Evolutionary conservation across 2,113 vertebrate species (phyloP).

Genomic region (Heterochromis multidens): DNA sequence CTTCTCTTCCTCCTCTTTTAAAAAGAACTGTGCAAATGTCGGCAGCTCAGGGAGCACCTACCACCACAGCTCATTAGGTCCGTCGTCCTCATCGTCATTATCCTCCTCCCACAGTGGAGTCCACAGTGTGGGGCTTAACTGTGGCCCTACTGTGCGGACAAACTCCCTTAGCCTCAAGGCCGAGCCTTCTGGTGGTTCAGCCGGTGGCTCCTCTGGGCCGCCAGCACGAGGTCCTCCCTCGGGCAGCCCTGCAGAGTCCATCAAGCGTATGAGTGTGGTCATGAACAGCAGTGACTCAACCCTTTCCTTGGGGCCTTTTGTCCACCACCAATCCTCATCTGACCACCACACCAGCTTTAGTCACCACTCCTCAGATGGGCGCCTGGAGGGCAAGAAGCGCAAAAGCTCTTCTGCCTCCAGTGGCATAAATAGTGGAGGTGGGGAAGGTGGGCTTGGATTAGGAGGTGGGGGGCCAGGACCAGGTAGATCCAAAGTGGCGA

Average conservation of each 20-base stretch:
- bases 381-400: constrained; percentile 90
- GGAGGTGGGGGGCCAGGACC: constrained; percentile 61
- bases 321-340: constrained; percentile 81
- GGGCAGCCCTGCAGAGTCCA: constrained; percentile 90
- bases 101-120: constrained; percentile 79
- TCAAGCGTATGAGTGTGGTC: constrained; percentile 98
- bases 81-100: constrained; percentile 70
- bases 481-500: constrained; percentile 89
- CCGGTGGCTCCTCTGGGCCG: constrained; percentile 79
- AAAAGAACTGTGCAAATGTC: constrained; percentile 91
- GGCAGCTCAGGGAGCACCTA: constrained; percentile 86
- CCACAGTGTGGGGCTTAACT: constrained; percentile 86
- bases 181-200: constrained; percentile 78
- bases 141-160: constrained; percentile 80
- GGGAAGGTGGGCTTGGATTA: constrained; percentile 38
- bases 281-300: constrained; percentile 97
- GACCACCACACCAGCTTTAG: constrained; percentile 83
- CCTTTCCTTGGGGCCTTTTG: constrained; percentile 93
- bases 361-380: constrained; percentile 86
- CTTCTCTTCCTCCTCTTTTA: constrained; percentile 85
- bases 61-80: constrained; percentile 79
- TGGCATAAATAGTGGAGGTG: constrained; percentile 75
- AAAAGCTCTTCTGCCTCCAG: constrained; percentile 87
- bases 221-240: constrained; percentile 84
- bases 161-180: constrained; percentile 87